Evolutionary conservation across 2,113 vertebrate genomes (phyloP).

Genomic region (Lophius piscatorius): DNA sequence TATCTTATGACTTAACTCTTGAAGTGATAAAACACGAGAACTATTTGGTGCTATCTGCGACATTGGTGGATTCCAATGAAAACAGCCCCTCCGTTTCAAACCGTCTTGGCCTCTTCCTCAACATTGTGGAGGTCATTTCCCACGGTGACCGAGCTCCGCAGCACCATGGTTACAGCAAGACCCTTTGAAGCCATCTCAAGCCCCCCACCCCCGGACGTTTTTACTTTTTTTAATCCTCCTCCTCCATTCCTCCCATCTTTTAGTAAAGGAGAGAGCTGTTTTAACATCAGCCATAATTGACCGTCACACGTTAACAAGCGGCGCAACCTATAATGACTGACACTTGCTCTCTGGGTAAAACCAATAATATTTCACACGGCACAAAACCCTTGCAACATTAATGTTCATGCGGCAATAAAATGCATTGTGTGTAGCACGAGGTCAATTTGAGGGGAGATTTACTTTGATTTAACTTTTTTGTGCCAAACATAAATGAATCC

Average conservation of each 20-base stretch:
- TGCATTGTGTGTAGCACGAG: not conserved
- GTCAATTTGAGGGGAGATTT: slow-evolving; percentile 42
- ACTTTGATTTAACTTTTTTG: slow-evolving; percentile 53
- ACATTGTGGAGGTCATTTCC: slow-evolving; percentile 59
- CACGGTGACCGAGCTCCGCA: slow-evolving; percentile 65
- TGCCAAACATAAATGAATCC: slow-evolving; percentile 56
- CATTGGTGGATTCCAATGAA: not conserved
- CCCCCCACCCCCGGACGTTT: slow-evolving; percentile 1
- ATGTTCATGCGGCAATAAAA: slow-evolving; percentile 6
- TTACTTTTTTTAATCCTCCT: slow-evolving; percentile 9
- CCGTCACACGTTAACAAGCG: slow-evolving; percentile 50
- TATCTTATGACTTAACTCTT: no score
- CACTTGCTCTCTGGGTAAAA: slow-evolving; percentile 20
- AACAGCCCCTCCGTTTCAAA: slow-evolving; percentile 8
- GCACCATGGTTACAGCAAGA: slow-evolving; percentile 69
- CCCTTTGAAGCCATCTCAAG: slow-evolving; percentile 57
- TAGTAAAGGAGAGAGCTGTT: slow-evolving; percentile 41
- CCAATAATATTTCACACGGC: slow-evolving; percentile 12
- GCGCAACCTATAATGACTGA: slow-evolving; percentile 21
- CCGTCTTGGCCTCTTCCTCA: slow-evolving; percentile 27
- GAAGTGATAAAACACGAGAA: not conserved
- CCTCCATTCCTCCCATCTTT: slow-evolving; percentile 21
- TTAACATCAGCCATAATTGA: slow-evolving; percentile 56
- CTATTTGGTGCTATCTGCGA: not conserved
- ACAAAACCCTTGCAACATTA: slow-evolving; percentile 7